These are phyloP conservation scores for Actinernus sp. DNA, from an alignment of 92 coral and sea anemone species.

Conservation along the genomic window DNA sequence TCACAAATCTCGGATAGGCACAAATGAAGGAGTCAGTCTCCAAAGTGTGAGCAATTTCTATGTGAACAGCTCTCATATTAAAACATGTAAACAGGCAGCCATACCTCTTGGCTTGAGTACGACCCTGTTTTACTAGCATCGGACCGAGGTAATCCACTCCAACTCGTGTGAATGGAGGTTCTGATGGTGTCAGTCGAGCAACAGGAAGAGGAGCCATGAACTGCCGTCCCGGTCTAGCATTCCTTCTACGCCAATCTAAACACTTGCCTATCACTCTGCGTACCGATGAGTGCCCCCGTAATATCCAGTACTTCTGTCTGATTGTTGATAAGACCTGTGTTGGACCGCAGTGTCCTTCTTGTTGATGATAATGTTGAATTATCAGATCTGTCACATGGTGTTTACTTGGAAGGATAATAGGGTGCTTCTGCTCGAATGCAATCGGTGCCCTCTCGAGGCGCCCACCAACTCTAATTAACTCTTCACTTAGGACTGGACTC, in stretches of 20 bases:
- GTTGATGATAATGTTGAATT: no score
- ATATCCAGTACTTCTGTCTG: not conserved
- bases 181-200: not conserved
- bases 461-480: not conserved
- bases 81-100: not conserved
- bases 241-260: not conserved
- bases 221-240: not conserved
- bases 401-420: not conserved
- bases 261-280: not conserved
- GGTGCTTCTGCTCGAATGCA: not conserved
- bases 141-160: not conserved
- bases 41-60: constrained; percentile 1
- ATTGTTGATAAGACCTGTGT: not conserved
- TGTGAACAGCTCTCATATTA: not conserved
- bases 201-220: not conserved
- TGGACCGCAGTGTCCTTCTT: no score
- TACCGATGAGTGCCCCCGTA: not conserved
- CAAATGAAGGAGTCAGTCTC: constrained; percentile 5
- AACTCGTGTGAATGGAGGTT: not conserved
- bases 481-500: not conserved
- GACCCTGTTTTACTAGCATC: not conserved
- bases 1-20: constrained; percentile 10
- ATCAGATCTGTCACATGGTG: not conserved
- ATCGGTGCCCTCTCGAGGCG: no score
- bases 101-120: not conserved